These are phyloP conservation scores for Oreochromis spilurus DNA, from an alignment of 2,113 vertebrate genomes.

Conservation along the genomic window DNA sequence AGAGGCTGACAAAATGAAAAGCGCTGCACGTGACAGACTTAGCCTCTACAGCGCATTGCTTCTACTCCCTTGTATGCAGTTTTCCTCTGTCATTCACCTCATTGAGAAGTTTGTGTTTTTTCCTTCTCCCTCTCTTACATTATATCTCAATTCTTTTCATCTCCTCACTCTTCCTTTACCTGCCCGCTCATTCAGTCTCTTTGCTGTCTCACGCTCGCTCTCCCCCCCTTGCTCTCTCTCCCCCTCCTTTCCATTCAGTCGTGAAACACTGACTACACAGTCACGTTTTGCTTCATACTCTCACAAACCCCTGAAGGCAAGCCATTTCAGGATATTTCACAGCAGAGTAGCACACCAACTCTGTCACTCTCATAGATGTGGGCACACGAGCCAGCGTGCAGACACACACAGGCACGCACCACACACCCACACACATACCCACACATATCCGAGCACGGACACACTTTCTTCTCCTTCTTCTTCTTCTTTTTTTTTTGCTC, in stretches of 20 bases:
- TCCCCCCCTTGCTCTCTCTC: not conserved
- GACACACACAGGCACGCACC: not conserved
- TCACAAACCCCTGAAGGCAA: constrained; percentile 57
- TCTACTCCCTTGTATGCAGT: not conserved
- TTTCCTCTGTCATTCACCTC: not conserved
- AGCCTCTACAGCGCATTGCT: not conserved
- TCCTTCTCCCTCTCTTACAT: not conserved
- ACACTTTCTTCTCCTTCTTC: not conserved
- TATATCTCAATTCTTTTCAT: not conserved
- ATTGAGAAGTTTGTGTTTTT: constrained; percentile 4
- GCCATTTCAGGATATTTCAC: constrained; percentile 64
- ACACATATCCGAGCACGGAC: not conserved
- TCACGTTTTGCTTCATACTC: constrained; percentile 62
- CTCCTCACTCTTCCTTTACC: constrained; percentile 6
- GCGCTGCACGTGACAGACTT: constrained; percentile 40
- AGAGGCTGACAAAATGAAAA: constrained; percentile 85
- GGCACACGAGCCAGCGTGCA: not conserved
- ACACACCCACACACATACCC: not conserved
- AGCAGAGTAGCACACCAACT: constrained; percentile 42
- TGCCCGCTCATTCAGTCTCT: constrained; percentile 24
- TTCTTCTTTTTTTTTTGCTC: not conserved
- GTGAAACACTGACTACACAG: constrained; percentile 42
- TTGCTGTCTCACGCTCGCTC: not conserved
- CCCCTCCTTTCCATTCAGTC: constrained; percentile 41
- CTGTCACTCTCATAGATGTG: constrained; percentile 43